Base-by-base conservation (phyloP, 2,113 vertebrate genomes). In the Eurypyga helias region DNA sequence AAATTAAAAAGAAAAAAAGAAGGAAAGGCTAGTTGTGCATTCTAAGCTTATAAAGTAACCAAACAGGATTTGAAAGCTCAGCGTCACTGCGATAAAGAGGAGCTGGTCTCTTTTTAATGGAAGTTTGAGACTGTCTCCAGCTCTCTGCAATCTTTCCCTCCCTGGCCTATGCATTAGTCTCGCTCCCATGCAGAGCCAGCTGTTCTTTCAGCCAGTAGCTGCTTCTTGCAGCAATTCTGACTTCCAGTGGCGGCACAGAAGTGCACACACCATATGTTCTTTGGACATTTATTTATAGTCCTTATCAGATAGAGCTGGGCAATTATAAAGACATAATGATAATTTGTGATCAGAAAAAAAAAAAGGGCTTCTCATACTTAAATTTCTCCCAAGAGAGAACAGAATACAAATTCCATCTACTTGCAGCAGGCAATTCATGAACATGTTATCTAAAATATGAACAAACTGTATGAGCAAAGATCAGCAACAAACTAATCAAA, bases 401-500 rank as follows among this genome's bases (percentile, higher is more conserved):
- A 77, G 62, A 93, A 79, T 33, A 87, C 15, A 91, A 90, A 80
- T 34, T 7, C 24, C n/a, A 62, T 46, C 17, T 73, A 87, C 45
- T 87, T 81, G 49, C 48, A 94, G 43, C 52, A 89, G 75, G 28
- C 26, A 82, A 89, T 57, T 87, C 21, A 67, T 4, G 26, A 85
- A 65, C 84, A 65, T 33, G 36, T 19, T 86, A 55, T 78, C 28
- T 41, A 85, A 85, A 93, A 85, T 65, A 83, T 1, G 17, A 86
- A 90, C 33, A 87, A 96, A 85, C 26, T 61, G 28, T 25, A 24
- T 28, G 19, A 91, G 73, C 21, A 93, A 87, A 69, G 60, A 82
- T 21, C 66, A 90, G 45, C 54, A 94, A 82, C 36, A 87, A 94
- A 93, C n/a, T 91, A 82, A 91, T 82, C 89, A 91, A 89, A 96